Evolutionary conservation across 1,140 invertebrate genomes (phyloP).

Genomic region (Drosophila micromelanica): DNA sequence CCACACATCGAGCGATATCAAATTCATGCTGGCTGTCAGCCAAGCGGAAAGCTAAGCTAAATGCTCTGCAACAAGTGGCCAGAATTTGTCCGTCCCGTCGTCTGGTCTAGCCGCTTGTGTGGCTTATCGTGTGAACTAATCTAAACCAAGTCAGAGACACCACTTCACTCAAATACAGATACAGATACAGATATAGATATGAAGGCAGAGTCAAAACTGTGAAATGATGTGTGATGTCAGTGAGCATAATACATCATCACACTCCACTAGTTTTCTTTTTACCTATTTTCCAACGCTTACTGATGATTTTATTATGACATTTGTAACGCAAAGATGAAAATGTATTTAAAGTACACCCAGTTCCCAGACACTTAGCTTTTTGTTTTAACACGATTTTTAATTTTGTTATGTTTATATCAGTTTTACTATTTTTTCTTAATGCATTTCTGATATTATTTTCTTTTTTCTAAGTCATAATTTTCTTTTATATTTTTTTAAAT

Average conservation of each 20-base stretch:
- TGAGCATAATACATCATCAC: conserved; percentile 73
- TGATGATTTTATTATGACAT: no score
- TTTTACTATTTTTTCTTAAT: no score
- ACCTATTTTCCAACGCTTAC: neutral
- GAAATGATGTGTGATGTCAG: conserved; percentile 72
- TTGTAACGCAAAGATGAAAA: no score
- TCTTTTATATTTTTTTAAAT: no score
- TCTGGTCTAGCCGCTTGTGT: conserved; percentile 38
- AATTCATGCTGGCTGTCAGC: conserved; percentile 66
- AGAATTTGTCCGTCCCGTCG: neutral
- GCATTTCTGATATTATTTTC: no score
- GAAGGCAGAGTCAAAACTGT: conserved; percentile 41
- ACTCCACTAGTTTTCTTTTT: conserved; percentile 18
- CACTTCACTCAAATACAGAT: neutral
- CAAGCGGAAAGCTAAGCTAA: conserved; percentile 60
- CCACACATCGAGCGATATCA: conserved; percentile 39
- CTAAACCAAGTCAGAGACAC: conserved; percentile 40
- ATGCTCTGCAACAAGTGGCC: conserved; percentile 23
- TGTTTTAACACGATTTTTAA: no score
- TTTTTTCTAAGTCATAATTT: no score
- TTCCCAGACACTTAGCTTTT: no score
- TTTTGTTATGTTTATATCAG: no score
- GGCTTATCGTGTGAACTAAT: conserved; percentile 82
- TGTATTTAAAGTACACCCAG: neutral
- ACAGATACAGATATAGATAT: neutral